Evolutionary conservation across 2,113 vertebrate species (phyloP).

Genomic region (Pyrgilauda ruficollis): DNA sequence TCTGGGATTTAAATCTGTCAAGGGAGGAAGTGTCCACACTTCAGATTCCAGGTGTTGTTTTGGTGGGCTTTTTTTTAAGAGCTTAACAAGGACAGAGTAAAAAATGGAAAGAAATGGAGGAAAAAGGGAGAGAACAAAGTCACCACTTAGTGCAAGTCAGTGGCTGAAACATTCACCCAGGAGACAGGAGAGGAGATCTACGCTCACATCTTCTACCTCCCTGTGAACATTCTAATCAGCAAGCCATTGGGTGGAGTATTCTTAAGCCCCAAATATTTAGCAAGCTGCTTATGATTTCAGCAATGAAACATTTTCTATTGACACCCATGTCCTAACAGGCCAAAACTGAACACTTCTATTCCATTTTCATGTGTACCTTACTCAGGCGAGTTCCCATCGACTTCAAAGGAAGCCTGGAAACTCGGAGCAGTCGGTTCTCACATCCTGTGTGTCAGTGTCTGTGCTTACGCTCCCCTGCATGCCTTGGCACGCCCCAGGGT

Average conservation of each 20-base stretch:
- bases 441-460: not conserved
- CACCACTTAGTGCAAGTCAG: not conserved
- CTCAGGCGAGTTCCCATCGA: not conserved
- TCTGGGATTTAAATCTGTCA: not conserved
- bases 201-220: not conserved
- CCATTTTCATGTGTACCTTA: not conserved
- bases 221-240: not conserved
- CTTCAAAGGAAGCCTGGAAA: constrained; percentile 54
- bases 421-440: not conserved
- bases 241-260: not conserved
- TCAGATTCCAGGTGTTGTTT: not conserved
- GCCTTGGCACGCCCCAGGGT: not conserved
- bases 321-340: constrained; percentile 39
- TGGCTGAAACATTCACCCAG: not conserved
- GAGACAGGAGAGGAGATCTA: not conserved
- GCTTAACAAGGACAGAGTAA: not conserved
- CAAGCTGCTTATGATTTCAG: not conserved
- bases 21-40: not conserved
- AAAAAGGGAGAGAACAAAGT: not conserved
- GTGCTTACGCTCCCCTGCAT: not conserved
- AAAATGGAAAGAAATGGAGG: not conserved
- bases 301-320: not conserved
- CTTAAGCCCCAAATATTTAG: constrained; percentile 4
- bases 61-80: not conserved
- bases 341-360: not conserved